phyloP scores from a whole-genome alignment of 30 jellyfish, hydroid and myxozoan species.

The Nemopilema nomurai region DNA sequence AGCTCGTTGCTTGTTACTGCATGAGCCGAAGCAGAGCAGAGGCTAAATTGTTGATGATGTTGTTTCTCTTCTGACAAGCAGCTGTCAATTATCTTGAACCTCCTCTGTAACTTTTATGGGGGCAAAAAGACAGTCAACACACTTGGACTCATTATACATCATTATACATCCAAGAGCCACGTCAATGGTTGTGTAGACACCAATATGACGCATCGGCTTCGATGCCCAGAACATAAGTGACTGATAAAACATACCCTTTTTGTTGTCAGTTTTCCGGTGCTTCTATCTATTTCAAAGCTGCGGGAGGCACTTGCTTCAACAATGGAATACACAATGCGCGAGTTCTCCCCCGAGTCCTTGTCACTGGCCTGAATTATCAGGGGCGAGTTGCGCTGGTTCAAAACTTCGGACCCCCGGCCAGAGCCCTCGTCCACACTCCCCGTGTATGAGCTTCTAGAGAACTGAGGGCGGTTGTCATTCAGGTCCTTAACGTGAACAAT shows the following conservation, averaged over 20 bases:
- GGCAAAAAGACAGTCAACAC: too few relatives aligned
- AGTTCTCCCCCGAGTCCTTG: constrained; percentile 82
- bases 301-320: constrained; percentile 74
- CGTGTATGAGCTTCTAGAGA: constrained; percentile 47
- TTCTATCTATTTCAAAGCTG: constrained; percentile 65
- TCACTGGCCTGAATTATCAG: constrained; percentile 74
- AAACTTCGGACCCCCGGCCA: constrained; percentile 79
- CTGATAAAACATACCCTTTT: constrained; percentile 56
- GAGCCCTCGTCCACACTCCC: constrained; percentile 90
- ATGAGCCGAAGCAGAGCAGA: too few relatives aligned
- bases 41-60: too few relatives aligned
- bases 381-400: constrained; percentile 50
- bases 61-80: too few relatives aligned
- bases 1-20: too few relatives aligned
- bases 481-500: constrained; percentile 64
- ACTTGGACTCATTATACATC: too few relatives aligned
- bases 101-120: too few relatives aligned
- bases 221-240: too few relatives aligned
- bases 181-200: too few relatives aligned
- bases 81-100: too few relatives aligned
- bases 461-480: constrained; percentile 88
- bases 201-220: too few relatives aligned
- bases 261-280: constrained; percentile 78
- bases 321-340: constrained; percentile 61
- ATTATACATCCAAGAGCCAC: too few relatives aligned